Percentiles rank a stretch among this genome's conserved stretches.
Conservation (phyloP, 2,797 vertebrate genomes). For the Antrozous pallidus region DNA sequence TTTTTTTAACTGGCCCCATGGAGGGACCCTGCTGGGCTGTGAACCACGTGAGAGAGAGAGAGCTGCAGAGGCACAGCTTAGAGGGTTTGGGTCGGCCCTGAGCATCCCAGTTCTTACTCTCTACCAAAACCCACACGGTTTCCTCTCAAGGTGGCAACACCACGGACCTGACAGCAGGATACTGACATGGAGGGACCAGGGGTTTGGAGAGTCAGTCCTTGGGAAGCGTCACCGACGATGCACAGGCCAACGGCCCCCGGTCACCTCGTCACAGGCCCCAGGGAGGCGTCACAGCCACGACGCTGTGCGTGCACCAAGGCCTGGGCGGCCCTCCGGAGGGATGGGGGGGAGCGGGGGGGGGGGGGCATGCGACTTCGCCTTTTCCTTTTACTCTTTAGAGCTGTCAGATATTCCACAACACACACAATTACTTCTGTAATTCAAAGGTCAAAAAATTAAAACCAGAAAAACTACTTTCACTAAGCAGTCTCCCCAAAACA, state of each 20-base stretch:
- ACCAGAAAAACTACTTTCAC: not conserved
- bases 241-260: accelerated
- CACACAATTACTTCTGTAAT: not conserved
- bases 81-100: accelerated
- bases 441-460: not conserved
- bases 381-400: not conserved
- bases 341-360: accelerated
- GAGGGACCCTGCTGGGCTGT: not conserved
- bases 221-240: not conserved
- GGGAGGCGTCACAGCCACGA: not conserved
- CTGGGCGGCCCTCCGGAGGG: not conserved
- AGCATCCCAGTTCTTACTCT: not conserved
- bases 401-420: not conserved
- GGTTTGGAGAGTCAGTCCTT: not conserved
- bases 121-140: not conserved
- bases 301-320: not conserved
- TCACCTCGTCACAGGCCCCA: not conserved
- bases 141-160: not conserved
- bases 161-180: not conserved
- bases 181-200: not conserved
- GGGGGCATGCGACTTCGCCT: not conserved
- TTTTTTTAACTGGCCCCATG: not conserved
- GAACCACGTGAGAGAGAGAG: not conserved
- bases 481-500: not conserved
- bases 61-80: too few species aligned